phyloP scores from a whole-genome alignment of 2,113 vertebrate genomes.

The Anhinga rufa region DNA sequence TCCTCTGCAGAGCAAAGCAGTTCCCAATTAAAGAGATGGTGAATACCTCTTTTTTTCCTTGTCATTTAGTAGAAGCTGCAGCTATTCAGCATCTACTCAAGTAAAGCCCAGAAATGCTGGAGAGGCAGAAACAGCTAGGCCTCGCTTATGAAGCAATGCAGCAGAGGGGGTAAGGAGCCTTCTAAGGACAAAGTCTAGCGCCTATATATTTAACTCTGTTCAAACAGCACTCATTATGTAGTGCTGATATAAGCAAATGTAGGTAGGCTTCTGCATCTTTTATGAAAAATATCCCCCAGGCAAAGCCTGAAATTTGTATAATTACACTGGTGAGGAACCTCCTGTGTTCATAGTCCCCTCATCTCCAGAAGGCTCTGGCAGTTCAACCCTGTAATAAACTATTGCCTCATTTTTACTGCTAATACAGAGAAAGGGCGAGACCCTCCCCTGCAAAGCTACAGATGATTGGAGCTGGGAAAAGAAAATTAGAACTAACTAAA shows the following conservation, averaged over 20 bases:
- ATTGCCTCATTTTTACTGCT: neutral
- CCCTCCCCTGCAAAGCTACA: neutral
- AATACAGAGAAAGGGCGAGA: neutral
- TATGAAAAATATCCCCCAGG: neutral
- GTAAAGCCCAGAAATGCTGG: neutral
- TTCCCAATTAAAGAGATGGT: neutral
- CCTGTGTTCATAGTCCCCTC: neutral
- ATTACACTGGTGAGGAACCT: neutral
- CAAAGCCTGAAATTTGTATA: constrained; percentile 15
- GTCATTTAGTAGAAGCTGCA: neutral
- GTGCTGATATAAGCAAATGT: neutral
- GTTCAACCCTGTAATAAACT: constrained; percentile 6
- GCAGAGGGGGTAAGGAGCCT: neutral
- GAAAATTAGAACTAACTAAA: neutral
- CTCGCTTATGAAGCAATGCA: neutral
- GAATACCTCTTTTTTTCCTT: neutral
- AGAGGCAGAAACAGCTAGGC: neutral
- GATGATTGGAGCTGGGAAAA: neutral
- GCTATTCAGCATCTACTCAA: neutral
- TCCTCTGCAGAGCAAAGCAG: neutral
- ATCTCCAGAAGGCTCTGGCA: neutral
- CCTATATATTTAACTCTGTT: neutral
- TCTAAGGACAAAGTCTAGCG: neutral
- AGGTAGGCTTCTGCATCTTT: neutral
- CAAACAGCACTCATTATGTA: neutral